phyloP scores from a whole-genome alignment of 2,113 vertebrate species.

The Helogale parvula region DNA sequence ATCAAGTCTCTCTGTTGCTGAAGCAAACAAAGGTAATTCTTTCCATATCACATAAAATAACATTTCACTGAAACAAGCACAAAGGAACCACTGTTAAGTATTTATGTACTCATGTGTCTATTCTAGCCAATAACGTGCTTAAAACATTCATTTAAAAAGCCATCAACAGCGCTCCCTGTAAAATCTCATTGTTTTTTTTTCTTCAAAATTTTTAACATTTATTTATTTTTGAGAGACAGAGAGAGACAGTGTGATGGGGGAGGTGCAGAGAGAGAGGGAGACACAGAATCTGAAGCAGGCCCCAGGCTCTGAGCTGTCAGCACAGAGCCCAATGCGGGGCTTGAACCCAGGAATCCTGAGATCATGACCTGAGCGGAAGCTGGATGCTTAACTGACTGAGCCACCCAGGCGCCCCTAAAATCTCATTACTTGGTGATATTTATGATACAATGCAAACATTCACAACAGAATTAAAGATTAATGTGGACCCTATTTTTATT shows the following conservation, averaged over 20 bases:
- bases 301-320: too few species aligned
- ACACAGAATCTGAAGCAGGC: too few species aligned
- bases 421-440: neutral
- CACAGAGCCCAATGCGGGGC: too few species aligned
- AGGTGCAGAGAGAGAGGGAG: too few species aligned
- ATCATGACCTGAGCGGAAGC: too few species aligned
- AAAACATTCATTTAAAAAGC: conserved; percentile 25
- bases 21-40: conserved; percentile 40
- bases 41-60: neutral
- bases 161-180: neutral
- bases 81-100: neutral
- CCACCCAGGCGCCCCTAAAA: neutral
- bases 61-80: conserved; percentile 12
- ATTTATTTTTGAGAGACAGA: too few species aligned
- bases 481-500: neutral
- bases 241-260: too few species aligned
- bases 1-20: neutral
- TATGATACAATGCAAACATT: neutral
- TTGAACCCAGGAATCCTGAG: too few species aligned
- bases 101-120: neutral
- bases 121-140: neutral
- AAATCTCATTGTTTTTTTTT: neutral
- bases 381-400: too few species aligned
- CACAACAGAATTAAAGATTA: neutral
- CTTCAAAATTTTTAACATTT: too few species aligned